phyloP scores from a whole-genome alignment of 1,140 invertebrate genomes.

The Hirudo medicinalis region DNA sequence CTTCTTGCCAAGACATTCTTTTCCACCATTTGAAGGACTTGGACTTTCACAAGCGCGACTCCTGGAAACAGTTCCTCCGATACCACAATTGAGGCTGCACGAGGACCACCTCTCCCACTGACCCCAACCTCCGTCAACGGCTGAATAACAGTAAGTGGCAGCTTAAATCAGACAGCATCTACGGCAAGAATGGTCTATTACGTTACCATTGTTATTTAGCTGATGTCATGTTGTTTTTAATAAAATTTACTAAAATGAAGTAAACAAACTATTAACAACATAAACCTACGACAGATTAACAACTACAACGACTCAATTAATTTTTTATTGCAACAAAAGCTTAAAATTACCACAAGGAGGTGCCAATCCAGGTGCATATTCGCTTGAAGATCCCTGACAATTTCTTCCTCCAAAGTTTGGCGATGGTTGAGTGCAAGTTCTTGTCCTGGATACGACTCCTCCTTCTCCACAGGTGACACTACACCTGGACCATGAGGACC shows the following conservation, averaged over 20 bases:
- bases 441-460: slow-evolving; percentile 26
- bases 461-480: slow-evolving; percentile 23
- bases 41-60: slow-evolving; percentile 51
- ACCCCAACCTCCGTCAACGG: slow-evolving; percentile 16
- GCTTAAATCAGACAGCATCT: background rate
- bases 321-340: no score
- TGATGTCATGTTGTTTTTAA: no score
- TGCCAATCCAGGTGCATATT: no score
- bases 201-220: no score
- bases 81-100: background rate
- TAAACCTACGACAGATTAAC: no score
- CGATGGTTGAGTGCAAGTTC: slow-evolving; percentile 71
- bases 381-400: slow-evolving; percentile 41
- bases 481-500: slow-evolving; percentile 77
- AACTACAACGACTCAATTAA: no score
- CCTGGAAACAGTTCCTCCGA: slow-evolving; percentile 41
- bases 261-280: no score
- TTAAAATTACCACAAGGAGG: no score
- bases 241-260: no score
- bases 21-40: slow-evolving; percentile 46
- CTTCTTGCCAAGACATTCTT: slow-evolving; percentile 50
- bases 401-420: slow-evolving; percentile 70
- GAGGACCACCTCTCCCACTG: slow-evolving; percentile 9
- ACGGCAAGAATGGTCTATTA: no score
- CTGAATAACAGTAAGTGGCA: background rate